Evolutionary conservation across 2,113 vertebrate genomes (phyloP).

Genomic region (Gambusia holbrooki): DNA sequence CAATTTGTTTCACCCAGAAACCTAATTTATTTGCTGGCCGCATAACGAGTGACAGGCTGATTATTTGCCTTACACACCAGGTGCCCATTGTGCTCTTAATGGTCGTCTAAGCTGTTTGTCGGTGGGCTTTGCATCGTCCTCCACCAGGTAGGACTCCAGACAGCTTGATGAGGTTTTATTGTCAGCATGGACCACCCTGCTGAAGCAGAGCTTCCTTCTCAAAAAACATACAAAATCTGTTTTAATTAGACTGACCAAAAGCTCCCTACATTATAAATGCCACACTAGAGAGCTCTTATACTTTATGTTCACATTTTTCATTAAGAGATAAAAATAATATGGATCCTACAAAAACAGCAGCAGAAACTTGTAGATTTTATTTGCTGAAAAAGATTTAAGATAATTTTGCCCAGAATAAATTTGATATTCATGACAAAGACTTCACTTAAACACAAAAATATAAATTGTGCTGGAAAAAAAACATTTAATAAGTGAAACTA

Average conservation of each 20-base stretch:
- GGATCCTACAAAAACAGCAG: not conserved
- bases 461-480: not conserved
- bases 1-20: not conserved
- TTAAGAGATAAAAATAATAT: not conserved
- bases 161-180: slow-evolving; percentile 4
- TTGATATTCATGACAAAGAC: not conserved
- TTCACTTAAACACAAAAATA: not conserved
- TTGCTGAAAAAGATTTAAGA: too few relatives aligned
- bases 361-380: not conserved
- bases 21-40: not conserved
- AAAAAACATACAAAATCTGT: not conserved
- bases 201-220: not conserved
- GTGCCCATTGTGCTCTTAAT: slow-evolving; percentile 18
- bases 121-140: slow-evolving; percentile 11
- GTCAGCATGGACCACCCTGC: not conserved
- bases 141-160: slow-evolving; percentile 15
- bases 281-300: too few relatives aligned
- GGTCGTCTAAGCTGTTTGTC: slow-evolving; percentile 9
- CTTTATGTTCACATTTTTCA: too few relatives aligned
- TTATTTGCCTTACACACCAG: slow-evolving; percentile 40
- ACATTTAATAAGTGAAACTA: too few relatives aligned
- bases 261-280: not conserved
- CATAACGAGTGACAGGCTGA: slow-evolving; percentile 25
- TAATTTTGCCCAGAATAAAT: too few relatives aligned
- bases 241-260: not conserved